Conservation (phyloP, 2,113 vertebrate species). For the Rhineura floridana region DNA sequence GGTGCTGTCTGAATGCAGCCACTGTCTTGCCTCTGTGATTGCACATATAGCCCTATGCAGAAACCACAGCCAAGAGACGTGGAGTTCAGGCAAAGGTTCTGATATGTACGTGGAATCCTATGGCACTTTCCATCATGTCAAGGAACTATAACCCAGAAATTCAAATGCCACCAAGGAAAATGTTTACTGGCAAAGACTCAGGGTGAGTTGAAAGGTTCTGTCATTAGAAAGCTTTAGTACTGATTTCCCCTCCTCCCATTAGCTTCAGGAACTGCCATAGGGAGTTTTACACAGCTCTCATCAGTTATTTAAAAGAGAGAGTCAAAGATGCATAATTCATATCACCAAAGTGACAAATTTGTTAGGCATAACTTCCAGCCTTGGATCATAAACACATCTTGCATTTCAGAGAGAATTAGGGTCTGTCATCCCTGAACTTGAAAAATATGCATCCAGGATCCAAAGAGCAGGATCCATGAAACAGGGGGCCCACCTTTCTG, state of each 20-base stretch:
- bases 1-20: too few species aligned
- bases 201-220: background rate
- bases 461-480: background rate
- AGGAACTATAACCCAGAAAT: background rate
- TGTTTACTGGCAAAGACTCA: background rate
- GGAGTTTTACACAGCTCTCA: background rate
- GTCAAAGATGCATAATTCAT: slow-evolving; percentile 10
- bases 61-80: background rate
- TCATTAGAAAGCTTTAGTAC: background rate
- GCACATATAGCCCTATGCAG: background rate
- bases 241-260: background rate
- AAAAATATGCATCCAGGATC: background rate
- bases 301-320: background rate
- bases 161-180: background rate
- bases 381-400: background rate
- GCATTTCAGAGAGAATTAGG: background rate
- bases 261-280: background rate
- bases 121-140: background rate
- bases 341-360: slow-evolving; percentile 3
- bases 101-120: background rate
- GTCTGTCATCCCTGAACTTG: background rate
- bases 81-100: background rate
- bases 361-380: background rate
- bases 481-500: too few species aligned
- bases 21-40: background rate